These are phyloP conservation scores for Pachypeltis micranthus DNA, from an alignment of 1,140 invertebrate genomes.

Conservation along the genomic window DNA sequence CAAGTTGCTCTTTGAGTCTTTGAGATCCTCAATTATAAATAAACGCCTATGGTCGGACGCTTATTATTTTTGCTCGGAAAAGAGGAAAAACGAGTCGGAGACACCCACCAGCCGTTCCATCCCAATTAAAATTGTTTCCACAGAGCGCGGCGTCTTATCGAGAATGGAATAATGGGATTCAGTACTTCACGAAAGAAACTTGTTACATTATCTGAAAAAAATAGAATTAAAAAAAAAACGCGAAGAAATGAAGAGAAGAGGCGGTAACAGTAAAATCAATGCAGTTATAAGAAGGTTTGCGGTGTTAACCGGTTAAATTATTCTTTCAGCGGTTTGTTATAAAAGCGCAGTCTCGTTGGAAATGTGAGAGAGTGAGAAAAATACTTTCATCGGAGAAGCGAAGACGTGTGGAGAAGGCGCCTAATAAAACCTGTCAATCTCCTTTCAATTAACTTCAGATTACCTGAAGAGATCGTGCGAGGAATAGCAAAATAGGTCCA, in stretches of 20 bases:
- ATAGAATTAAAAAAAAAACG: not conserved
- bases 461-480: not conserved
- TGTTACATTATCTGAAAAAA: not conserved
- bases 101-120: not conserved
- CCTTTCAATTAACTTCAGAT: not conserved
- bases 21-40: not conserved
- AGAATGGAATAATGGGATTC: not conserved
- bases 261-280: too few species aligned
- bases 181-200: not conserved
- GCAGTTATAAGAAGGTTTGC: too few species aligned
- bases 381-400: too few species aligned
- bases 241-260: too few species aligned
- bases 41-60: not conserved
- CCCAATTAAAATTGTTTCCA: not conserved
- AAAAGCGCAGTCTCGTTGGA: too few species aligned
- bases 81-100: too few species aligned
- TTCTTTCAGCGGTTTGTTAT: too few species aligned
- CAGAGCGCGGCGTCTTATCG: not conserved
- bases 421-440: not conserved
- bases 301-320: too few species aligned
- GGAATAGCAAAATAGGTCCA: too few species aligned
- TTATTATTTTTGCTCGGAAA: not conserved
- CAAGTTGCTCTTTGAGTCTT: not conserved
- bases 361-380: too few species aligned
- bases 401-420: too few species aligned